These are phyloP conservation scores for Morphnarchus princeps DNA, from an alignment of 2,113 vertebrate species.

Conservation along the genomic window DNA sequence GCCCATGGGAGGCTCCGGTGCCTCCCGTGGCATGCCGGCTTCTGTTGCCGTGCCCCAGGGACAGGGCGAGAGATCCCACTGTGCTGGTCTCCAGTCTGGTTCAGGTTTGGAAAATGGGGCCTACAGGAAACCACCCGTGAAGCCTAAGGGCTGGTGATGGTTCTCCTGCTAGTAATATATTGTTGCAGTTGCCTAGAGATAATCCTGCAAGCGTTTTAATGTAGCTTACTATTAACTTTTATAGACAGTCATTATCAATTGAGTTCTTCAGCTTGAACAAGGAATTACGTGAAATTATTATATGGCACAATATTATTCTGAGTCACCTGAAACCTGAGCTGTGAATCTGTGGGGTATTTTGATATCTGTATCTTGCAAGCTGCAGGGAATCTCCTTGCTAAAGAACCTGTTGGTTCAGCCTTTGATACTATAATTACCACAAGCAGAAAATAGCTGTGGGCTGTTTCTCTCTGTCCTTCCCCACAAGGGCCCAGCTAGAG, in stretches of 20 bases:
- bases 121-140: neutral
- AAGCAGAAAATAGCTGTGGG: neutral
- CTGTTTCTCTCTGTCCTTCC: neutral
- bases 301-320: neutral
- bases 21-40: accelerated
- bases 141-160: neutral
- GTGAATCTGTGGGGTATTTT: conserved; percentile 23
- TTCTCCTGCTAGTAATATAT: neutral
- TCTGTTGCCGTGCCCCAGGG: neutral
- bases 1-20: accelerated
- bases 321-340: conserved; percentile 4
- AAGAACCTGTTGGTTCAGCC: conserved; percentile 49
- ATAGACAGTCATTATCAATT: neutral
- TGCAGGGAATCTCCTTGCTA: conserved; percentile 19
- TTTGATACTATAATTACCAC: conserved; percentile 15
- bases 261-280: neutral
- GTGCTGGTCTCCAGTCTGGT: neutral
- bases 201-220: neutral
- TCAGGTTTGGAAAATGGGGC: neutral
- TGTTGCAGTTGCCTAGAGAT: neutral
- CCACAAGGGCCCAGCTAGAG: neutral
- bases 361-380: conserved; percentile 11
- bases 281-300: conserved; percentile 7
- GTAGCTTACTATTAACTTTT: conserved; percentile 30
- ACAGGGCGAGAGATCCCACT: neutral